Base-by-base conservation (phyloP, 2,888 invertebrate genomes). In the Cephonodes hylas region DNA sequence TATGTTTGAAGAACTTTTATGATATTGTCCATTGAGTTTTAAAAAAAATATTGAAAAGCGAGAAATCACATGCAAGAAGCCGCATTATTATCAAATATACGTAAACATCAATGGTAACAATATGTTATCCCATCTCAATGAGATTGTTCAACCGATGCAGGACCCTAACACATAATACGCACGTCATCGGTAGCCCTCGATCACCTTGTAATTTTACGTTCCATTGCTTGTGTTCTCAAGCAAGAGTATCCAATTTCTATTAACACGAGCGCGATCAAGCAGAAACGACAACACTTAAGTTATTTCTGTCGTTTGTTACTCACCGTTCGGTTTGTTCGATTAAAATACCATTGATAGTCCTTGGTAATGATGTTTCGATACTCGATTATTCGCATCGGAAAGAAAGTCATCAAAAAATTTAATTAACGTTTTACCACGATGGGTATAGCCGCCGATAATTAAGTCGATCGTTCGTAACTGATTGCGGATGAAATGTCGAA, bases 181-280 rank as follows among this genome's bases (percentile, higher is more conserved):
- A 77, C 76, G 73, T 79, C 77, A 73, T 73, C 75, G 75, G 76
- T 81, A 83, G 77, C 76, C 76, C 78, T 80, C 82, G 77, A 83
- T 84, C 81, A 80, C 81, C 79, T 79, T 75, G 81, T 82, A 85
- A 90, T 90, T 89, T 89, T 83, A 88, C 88, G 89, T 84, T 82
- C 80, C 85, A 89, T 86, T 88, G 86, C 80, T 80, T 82, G 82
- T 85, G 82, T 83, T 84, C 82, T 86, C 86, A 81, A 80, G 81
- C 87, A 84, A 86, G 78, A 85, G 85, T 83, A 89, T 88, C 87
- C 85, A 86, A 90, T 89, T 88, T 84, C 85, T 85, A 80, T 83
- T 79, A 79, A 84, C 84, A 83, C 79, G 80, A 80, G 77, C 81
- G 83, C 81, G 79, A 73, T 85, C 82, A 78, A 83, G 82, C 86